Base-by-base conservation (phyloP, 2,888 invertebrate species). In the Spodoptera exigua region DNA sequence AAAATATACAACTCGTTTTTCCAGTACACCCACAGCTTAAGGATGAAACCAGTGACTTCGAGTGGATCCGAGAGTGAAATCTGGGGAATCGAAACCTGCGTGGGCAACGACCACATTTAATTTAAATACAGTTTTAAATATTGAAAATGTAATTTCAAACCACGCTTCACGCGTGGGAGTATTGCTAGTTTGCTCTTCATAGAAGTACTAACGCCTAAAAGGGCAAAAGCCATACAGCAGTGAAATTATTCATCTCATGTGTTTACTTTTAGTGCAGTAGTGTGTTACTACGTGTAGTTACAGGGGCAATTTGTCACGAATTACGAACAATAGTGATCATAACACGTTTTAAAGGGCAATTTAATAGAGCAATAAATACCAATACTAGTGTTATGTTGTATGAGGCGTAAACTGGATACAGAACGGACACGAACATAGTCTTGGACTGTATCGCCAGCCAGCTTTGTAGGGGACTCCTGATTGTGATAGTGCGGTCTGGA, bases 321-420 rank as follows among this genome's bases (percentile, higher is more conserved):
- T 59, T 51, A 55, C 54, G 39, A 64, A 60, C 69, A 44, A 47
- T 49, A 36, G 32, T 55, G 54, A 51, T 59, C 54, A 54, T 63
- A 63, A 64, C 21, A 59, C 47, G 34, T 51, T 68, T 64, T 34
- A 43, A 46, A 61, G 18, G 46, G 63, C 13, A 54, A 49, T 68
- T 58, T 68, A 63, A 68, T 68, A 47, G 58, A 51, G 63, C 63
- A 68, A 34, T 68, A 68, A 63, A 68, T 59, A 45, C n/a, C 44
- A 16, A 41, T 53, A 62, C 62, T 21, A 41, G 36, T 49, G 67
- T 68, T 44, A 35, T 16, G 41, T 14, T 67, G 63, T 68, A 57
- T 32, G 47, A 52, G 35, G 48, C 45, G 45, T 53, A 47, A 56
- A 56, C 40, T 21, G 35, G 34, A 49, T n/a, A n/a, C n/a, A 58